These are phyloP conservation scores for Hypomesus transpacificus DNA, from an alignment of 2,113 vertebrate species.

Conservation along the genomic window DNA sequence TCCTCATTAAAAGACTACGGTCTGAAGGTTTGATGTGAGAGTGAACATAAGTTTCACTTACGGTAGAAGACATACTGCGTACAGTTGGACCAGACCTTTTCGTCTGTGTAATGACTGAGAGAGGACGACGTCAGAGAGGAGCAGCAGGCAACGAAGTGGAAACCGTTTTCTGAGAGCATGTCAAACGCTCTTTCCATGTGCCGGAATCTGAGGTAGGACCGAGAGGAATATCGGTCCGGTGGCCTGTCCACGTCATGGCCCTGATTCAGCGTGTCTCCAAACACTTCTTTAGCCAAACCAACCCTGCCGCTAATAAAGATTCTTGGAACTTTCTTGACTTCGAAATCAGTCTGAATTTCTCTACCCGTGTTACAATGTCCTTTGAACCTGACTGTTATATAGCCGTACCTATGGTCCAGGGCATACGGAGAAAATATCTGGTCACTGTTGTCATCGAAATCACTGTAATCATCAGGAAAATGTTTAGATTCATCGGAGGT, in stretches of 20 bases:
- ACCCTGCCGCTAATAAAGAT: conserved; percentile 97
- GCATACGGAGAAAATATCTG: conserved; percentile 82
- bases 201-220: conserved; percentile 93
- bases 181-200: conserved; percentile 97
- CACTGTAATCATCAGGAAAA: conserved; percentile 85
- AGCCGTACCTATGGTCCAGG: conserved; percentile 85
- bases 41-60: conserved; percentile 76
- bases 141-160: conserved; percentile 96
- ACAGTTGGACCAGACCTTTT: conserved; percentile 96
- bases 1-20: neutral
- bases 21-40: neutral
- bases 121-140: conserved; percentile 89
- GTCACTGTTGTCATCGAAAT: conserved; percentile 90
- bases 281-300: conserved; percentile 93
- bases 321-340: conserved; percentile 86
- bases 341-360: conserved; percentile 84
- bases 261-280: conserved; percentile 94
- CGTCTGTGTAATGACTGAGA: conserved; percentile 84
- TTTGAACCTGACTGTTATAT: conserved; percentile 88
- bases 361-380: conserved; percentile 77
- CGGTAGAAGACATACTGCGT: conserved; percentile 99
- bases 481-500: conserved; percentile 82
- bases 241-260: conserved; percentile 89
- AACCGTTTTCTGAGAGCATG: conserved; percentile 96
- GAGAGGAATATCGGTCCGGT: conserved; percentile 90